phyloP scores from a whole-genome alignment of 2,888 invertebrate species.

The Drosophila prolongata region DNA sequence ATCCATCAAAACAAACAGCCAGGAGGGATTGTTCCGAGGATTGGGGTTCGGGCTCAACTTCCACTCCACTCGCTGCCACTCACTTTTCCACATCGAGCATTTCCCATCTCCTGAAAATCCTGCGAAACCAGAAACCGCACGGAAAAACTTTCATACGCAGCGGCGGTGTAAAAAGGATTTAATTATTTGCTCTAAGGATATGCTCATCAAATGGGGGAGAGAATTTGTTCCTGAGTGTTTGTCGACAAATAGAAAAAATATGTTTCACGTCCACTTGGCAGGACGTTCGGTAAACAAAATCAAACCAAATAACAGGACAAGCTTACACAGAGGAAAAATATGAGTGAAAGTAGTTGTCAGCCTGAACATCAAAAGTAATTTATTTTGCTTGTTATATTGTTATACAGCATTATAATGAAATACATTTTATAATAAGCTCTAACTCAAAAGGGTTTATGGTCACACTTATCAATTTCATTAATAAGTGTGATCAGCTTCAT shows the following conservation, averaged over 20 bases:
- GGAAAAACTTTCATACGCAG: conserved; percentile 63
- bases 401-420: too few species aligned
- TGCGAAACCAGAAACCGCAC: conserved; percentile 40
- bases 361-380: too few species aligned
- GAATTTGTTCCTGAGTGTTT: conserved; percentile 58
- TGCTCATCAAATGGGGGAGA: conserved; percentile 30
- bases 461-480: neutral
- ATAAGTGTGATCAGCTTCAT: neutral
- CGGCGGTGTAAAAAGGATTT: conserved; percentile 82
- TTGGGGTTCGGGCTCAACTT: conserved; percentile 25
- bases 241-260: conserved; percentile 63
- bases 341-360: neutral
- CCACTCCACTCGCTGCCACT: conserved; percentile 39
- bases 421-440: too few species aligned
- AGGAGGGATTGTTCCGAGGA: conserved; percentile 54
- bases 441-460: neutral
- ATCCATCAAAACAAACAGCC: conserved; percentile 82
- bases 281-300: conserved; percentile 46
- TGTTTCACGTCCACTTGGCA: conserved; percentile 74
- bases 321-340: conserved; percentile 16
- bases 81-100: conserved; percentile 25
- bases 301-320: conserved; percentile 7
- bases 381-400: too few species aligned
- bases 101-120: conserved; percentile 44
- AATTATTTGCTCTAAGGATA: conserved; percentile 82